These are phyloP conservation scores for Paramormyrops hopkinsi DNA, from an alignment of 2,797 vertebrate species.

Conservation along the genomic window DNA sequence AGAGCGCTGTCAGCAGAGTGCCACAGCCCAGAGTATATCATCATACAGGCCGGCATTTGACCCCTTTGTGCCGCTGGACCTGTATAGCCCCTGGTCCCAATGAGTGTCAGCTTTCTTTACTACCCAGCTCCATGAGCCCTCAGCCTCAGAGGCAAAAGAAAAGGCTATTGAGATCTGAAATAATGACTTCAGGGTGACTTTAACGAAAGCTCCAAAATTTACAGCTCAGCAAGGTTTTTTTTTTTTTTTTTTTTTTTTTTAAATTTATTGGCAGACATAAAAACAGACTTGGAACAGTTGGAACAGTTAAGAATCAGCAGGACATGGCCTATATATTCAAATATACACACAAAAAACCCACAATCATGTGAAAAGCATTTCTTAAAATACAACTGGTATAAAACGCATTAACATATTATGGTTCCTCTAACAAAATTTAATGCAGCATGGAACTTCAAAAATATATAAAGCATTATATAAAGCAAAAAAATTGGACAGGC, in stretches of 20 bases:
- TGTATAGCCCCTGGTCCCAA: slow-evolving; percentile 46
- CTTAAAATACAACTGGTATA: slow-evolving; percentile 21
- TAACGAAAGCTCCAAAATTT: slow-evolving; percentile 64
- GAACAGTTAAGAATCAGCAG: slow-evolving; percentile 44
- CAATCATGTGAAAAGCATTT: not conserved
- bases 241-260: slow-evolving; percentile 40
- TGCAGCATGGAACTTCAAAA: slow-evolving; percentile 35
- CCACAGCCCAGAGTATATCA: slow-evolving; percentile 50
- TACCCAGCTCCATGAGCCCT: not conserved
- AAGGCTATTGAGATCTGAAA: slow-evolving; percentile 63
- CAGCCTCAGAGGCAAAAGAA: slow-evolving; percentile 58
- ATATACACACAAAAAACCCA: slow-evolving; percentile 19
- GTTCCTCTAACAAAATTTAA: slow-evolving; percentile 5
- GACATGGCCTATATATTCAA: slow-evolving; percentile 21
- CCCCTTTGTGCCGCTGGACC: slow-evolving; percentile 49
- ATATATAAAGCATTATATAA: slow-evolving; percentile 41
- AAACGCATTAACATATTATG: slow-evolving; percentile 37
- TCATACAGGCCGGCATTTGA: slow-evolving; percentile 54
- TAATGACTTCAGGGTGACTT: slow-evolving; percentile 48
- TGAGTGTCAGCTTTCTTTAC: slow-evolving; percentile 59
- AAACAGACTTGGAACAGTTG: slow-evolving; percentile 55
- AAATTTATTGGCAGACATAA: slow-evolving; percentile 56
- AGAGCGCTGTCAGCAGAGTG: slow-evolving; percentile 48
- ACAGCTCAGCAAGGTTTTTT: slow-evolving; percentile 53
- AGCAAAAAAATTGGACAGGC: slow-evolving; percentile 57